phyloP scores from a whole-genome alignment of 2,113 vertebrate genomes.

The Tetraodon nigroviridis region DNA sequence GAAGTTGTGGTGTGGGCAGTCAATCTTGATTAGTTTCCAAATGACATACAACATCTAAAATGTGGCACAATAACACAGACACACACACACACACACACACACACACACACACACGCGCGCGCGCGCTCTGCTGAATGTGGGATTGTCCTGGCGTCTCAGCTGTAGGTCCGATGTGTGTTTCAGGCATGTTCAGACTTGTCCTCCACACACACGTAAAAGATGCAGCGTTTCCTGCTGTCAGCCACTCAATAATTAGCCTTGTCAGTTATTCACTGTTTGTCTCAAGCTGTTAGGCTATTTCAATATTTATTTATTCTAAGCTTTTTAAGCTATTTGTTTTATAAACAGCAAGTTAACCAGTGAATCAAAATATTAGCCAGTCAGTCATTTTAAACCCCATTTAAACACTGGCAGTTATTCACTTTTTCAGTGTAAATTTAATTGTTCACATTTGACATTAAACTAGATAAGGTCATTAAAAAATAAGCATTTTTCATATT shows the following conservation, averaged over 20 bases:
- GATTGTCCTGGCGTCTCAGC: constrained; percentile 15
- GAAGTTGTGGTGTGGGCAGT: no score
- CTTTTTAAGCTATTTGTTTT: neutral
- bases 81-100: no score
- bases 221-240: constrained; percentile 31
- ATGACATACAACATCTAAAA: no score
- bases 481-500: neutral
- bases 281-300: neutral
- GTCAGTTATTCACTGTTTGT: neutral
- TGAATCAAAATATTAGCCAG: constrained; percentile 3
- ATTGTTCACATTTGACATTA: neutral
- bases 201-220: constrained; percentile 13
- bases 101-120: no score
- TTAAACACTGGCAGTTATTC: neutral
- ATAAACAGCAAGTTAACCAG: neutral
- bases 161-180: constrained; percentile 50
- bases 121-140: no score
- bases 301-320: neutral
- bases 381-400: neutral
- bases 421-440: no score
- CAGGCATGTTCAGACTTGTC: constrained; percentile 73
- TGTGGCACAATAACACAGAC: no score
- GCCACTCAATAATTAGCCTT: neutral
- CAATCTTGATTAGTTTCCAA: no score
- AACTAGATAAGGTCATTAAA: neutral